A percentile compares a stretch with the other conserved stretches of the same genome.
Evolutionary conservation across 2,888 invertebrate genomes (phyloP).

Genomic region (Mantis religiosa): DNA sequence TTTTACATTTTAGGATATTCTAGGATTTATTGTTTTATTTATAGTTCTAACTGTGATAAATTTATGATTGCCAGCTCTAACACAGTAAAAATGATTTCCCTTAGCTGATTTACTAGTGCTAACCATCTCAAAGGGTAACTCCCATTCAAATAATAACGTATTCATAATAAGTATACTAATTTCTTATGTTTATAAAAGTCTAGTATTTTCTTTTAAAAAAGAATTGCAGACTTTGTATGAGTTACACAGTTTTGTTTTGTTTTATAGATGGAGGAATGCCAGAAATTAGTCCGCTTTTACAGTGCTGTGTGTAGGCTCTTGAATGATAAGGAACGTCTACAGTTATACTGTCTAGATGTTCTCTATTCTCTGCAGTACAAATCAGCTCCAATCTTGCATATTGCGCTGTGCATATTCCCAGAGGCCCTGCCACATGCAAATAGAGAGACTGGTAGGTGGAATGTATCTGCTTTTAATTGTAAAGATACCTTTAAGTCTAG

Average conservation of each 20-base stretch:
- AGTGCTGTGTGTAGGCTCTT: not conserved
- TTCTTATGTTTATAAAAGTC: no score
- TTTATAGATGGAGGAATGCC: not conserved
- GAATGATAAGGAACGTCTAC: not conserved
- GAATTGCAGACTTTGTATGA: not conserved
- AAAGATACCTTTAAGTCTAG: no score
- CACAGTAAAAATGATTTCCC: no score
- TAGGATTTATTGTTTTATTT: no score
- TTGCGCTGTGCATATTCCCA: not conserved
- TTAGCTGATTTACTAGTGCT: no score
- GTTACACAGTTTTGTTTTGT: not conserved
- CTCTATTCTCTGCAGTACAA: not conserved
- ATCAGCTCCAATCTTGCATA: not conserved
- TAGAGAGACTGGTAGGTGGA: not conserved
- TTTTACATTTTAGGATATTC: no score
- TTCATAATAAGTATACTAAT: no score
- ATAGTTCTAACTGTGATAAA: no score
- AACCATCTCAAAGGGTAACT: no score
- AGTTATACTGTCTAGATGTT: not conserved
- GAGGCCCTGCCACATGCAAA: not conserved
- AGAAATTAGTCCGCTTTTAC: not conserved
- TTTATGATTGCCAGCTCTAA: no score
- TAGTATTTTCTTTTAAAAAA: not conserved
- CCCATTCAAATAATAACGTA: no score
- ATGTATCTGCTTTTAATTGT: no score